These are phyloP conservation scores for Malurus splendens DNA, from an alignment of 2,797 vertebrate species.

Conservation along the genomic window DNA sequence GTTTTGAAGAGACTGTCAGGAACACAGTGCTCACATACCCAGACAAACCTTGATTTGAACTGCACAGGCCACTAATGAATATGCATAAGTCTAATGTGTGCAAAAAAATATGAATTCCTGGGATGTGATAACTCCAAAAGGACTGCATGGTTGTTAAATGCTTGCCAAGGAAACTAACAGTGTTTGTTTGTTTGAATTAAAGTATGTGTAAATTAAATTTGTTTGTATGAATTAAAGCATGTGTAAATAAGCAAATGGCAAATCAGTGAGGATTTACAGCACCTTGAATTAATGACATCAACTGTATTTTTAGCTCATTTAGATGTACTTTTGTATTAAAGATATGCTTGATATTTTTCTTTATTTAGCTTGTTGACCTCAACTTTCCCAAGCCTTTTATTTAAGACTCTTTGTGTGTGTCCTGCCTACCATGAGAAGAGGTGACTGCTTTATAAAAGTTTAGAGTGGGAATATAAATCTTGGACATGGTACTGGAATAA, in stretches of 20 bases:
- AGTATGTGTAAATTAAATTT: not conserved
- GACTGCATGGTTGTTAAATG: not conserved
- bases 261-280: not conserved
- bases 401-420: not conserved
- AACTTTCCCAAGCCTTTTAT: conserved; percentile 9
- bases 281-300: not conserved
- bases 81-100: not conserved
- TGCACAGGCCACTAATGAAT: conserved; percentile 6
- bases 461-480: not conserved
- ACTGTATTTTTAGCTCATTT: conserved; percentile 3
- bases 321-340: not conserved
- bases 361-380: not conserved
- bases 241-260: not conserved
- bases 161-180: not conserved
- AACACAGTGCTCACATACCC: not conserved
- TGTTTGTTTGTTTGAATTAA: not conserved
- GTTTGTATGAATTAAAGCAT: not conserved
- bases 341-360: not conserved
- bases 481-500: not conserved
- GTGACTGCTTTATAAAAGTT: not conserved
- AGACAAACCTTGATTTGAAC: not conserved
- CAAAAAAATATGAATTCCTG: not conserved
- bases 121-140: not conserved
- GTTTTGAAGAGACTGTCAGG: not conserved
- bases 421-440: not conserved